Conservation (phyloP, 2,797 vertebrate genomes). For the Eutrigla gurnardus region DNA sequence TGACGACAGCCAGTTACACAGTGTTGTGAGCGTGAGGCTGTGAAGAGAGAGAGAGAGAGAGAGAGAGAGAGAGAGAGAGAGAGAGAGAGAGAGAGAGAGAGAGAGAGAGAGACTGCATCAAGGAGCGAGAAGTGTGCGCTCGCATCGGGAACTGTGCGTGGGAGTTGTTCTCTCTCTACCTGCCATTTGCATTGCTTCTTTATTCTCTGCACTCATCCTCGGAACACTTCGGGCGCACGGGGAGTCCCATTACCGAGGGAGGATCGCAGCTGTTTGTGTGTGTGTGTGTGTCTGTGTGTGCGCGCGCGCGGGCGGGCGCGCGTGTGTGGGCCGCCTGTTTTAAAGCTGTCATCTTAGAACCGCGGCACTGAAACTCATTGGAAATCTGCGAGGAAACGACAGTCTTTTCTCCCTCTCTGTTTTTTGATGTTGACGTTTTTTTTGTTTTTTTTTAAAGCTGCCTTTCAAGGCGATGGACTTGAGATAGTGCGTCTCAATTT, state of each 20-base stretch:
- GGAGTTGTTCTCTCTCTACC: slow-evolving; percentile 66
- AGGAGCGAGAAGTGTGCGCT: slow-evolving; percentile 48
- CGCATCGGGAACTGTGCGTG: slow-evolving; percentile 65
- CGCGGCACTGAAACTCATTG: slow-evolving; percentile 44
- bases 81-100: too few species aligned
- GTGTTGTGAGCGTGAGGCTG: slow-evolving; percentile 51
- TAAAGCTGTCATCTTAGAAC: slow-evolving; percentile 41
- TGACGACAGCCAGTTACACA: slow-evolving; percentile 71
- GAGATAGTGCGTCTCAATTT: slow-evolving; percentile 72
- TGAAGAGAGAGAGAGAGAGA: slow-evolving; percentile 21
- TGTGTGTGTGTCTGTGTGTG: background rate
- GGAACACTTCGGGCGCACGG: slow-evolving; percentile 44
- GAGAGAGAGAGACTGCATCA: slow-evolving; percentile 62
- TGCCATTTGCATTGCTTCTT: slow-evolving; percentile 61
- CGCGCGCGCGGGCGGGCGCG: background rate
- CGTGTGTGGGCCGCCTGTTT: slow-evolving; percentile 33
- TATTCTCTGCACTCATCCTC: slow-evolving; percentile 32
- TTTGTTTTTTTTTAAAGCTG: slow-evolving; percentile 20
- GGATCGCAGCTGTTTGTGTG: slow-evolving; percentile 29
- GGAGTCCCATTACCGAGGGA: slow-evolving; percentile 58
- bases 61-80: too few species aligned
- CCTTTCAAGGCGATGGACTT: slow-evolving; percentile 71
- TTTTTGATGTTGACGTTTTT: too few species aligned
- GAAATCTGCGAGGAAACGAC: slow-evolving; percentile 46
- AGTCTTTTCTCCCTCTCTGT: background rate